Conservation (phyloP, 2,113 vertebrate genomes). For the Loxodonta africana region DNA sequence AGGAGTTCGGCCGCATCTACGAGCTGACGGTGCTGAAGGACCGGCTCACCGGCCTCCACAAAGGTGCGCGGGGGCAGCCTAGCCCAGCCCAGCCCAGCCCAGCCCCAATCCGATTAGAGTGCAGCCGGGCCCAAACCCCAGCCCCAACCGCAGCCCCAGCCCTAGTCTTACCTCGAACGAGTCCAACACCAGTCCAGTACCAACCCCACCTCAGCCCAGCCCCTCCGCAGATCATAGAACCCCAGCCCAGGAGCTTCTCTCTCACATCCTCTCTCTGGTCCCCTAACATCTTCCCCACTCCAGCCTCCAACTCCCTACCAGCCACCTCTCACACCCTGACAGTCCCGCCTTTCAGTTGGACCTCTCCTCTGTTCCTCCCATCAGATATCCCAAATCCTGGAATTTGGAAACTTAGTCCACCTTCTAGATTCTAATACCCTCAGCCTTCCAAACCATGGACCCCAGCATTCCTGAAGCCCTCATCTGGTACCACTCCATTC, state of each 20-base stretch:
- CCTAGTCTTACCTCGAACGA: not conserved
- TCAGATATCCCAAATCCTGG: slow-evolving; percentile 11
- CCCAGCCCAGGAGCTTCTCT: slow-evolving; percentile 45
- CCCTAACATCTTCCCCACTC: slow-evolving; percentile 16
- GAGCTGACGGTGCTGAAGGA: slow-evolving; percentile 99
- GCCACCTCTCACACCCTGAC: slow-evolving; percentile 6
- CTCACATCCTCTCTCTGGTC: not conserved
- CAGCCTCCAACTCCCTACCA: slow-evolving; percentile 40
- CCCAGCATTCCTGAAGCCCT: not conserved
- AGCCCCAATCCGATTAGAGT: slow-evolving; percentile 48
- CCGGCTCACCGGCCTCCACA: slow-evolving; percentile 99
- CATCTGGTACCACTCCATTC: not conserved
- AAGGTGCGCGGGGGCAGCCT: slow-evolving; percentile 92
- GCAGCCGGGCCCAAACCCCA: slow-evolving; percentile 52
- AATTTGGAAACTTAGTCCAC: slow-evolving; percentile 64
- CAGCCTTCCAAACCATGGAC: slow-evolving; percentile 22
- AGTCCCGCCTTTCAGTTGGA: not conserved
- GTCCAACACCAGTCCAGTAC: slow-evolving; percentile 6
- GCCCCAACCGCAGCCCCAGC: slow-evolving; percentile 28
- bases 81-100: slow-evolving; percentile 66
- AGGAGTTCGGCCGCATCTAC: slow-evolving; percentile 99
- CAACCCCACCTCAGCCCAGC: slow-evolving; percentile 44
- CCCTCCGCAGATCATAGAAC: slow-evolving; percentile 20
- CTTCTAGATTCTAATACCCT: not conserved
- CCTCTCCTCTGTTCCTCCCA: not conserved